Base-by-base conservation (phyloP, 2,888 invertebrate species). In the Eupelmus urozonus region DNA sequence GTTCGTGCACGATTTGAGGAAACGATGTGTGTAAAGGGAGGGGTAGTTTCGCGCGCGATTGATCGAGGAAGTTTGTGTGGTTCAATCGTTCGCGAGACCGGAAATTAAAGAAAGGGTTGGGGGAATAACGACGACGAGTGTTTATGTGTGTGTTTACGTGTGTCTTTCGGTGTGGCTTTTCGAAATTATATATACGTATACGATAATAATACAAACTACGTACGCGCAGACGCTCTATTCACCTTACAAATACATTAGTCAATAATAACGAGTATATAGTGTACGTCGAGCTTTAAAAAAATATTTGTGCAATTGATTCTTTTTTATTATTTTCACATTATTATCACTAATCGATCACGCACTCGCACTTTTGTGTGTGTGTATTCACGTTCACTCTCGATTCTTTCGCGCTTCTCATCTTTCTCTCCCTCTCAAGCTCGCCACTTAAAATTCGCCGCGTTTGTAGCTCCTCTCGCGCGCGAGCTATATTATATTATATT, bases 261-360 rank as follows among this genome's bases (percentile, higher is more conserved):
- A 71, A 53, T 70, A n/a, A 70, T 57, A 70, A 70, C 27, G 74
- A 70, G 55, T 74, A 66, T 75, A 67, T 75, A 67, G 66, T 71
- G 72, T 66, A 75, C 51, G 59, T 72, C 25, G 69, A 79, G 67
- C 67, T 40, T 79, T 75, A 63, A 76, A 76, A 76, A 79, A 79
- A 79, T 76, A 79, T 62, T 76, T 79, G 72, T 76, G 79, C 76
- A 77, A 78, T 80, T 71, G 66, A 79, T 78, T 80, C 29, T 78
- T 72, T 62, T 74, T 76, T 76, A 51, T 49, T 70, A 59, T 45
- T 74, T 23, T 76, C 23, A 60, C 34, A 51, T 74, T 51, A 57
- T 25, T 66, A 60, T 69, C 53, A 40, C 63, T 73, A 53, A 51
- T 18, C 49, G n/a, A n/a, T n/a, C 69, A 59, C 78, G 57, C 74